Base-by-base conservation (phyloP, 2,797 vertebrate genomes). In the Melanotaenia pygmaea region DNA sequence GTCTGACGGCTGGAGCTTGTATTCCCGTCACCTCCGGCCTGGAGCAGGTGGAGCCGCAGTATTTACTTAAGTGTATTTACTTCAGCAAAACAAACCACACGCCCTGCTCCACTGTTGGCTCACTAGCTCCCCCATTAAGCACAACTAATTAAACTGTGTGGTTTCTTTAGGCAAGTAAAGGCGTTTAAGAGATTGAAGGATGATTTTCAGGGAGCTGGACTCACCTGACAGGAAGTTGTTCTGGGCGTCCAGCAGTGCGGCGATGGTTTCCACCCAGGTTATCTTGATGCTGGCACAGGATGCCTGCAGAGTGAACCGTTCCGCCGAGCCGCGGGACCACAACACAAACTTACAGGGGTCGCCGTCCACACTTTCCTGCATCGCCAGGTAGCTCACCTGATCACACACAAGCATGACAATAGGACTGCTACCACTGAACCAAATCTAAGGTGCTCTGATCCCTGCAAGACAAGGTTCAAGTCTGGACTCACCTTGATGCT, bases 261-360 rank as follows among this genome's bases (percentile, higher is more conserved):
- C 93, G 80, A 99, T 96, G 85, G 96, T 96, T 57, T 95, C 96
- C 53, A 96, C 95, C 98, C 98, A 99, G 83, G 96, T 96, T 85
- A 94, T 95, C 3, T 97, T 97, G 91, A 98, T 95, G 89, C 95
- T 94, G 43, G 95, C 75, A 11, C 97, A 96, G 70, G 97, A 96
- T 0, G 98, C 98, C 90, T 99, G 98, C 78, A 99, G 93, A 18
- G 97, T 95, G 79, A 98, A 95, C 64, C 95, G 94, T 61, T 99
- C 98, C 0, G 96, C 96, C 0, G 96, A 97, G 32, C 97, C 97
- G 0, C 97, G 95, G 76, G 95, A 97, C 90, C 95, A 94, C 64
- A 99, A 74, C 6, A 97, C 95, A 58, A 99, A 98, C 86, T 98
- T 99, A 82, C 97, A 98, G 77, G 96, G 97, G 74, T 99, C 98